Percentiles rank a stretch among this genome's conserved stretches.
Conservation (phyloP, 2,888 invertebrate genomes). For the Euclidia mi region DNA sequence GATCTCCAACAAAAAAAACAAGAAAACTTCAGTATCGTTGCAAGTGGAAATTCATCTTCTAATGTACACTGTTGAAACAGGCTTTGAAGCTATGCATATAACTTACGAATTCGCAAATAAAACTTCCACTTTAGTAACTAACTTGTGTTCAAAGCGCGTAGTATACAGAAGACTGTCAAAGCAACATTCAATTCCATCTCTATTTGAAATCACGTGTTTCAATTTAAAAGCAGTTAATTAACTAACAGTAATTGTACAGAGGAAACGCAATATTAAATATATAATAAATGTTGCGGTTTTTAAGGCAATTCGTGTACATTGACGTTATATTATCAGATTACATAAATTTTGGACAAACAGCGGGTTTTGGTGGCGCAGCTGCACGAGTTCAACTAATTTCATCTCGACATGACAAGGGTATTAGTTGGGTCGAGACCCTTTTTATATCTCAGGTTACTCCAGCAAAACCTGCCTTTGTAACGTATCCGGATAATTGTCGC, state of each 20-base stretch:
- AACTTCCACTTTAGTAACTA: too few species aligned
- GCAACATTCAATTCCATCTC: slow-evolving; percentile 1
- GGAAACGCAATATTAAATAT: slow-evolving; percentile 39
- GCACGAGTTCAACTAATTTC: slow-evolving; percentile 87
- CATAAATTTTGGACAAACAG: slow-evolving; percentile 81
- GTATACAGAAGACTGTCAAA: too few species aligned
- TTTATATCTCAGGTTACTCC: slow-evolving; percentile 82
- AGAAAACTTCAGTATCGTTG: too few species aligned
- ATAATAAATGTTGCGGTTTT: slow-evolving; percentile 44
- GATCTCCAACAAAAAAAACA: too few species aligned
- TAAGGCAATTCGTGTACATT: slow-evolving; percentile 55
- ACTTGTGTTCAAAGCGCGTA: too few species aligned
- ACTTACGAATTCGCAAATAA: too few species aligned
- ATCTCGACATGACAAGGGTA: slow-evolving; percentile 88
- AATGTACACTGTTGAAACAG: too few species aligned
- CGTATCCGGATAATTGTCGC: slow-evolving; percentile 66
- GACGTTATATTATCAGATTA: slow-evolving; percentile 76
- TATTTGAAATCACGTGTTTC: slow-evolving; percentile 2
- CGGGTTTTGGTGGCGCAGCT: slow-evolving; percentile 80
- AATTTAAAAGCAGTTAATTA: slow-evolving; percentile 43
- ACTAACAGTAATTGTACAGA: slow-evolving; percentile 31
- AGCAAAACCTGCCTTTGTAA: slow-evolving; percentile 68
- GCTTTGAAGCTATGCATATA: too few species aligned
- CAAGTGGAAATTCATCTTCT: too few species aligned
- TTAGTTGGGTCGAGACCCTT: slow-evolving; percentile 86